Evolutionary conservation across 2,797 vertebrate species (phyloP).

Genomic region (Melanotaenia pygmaea): DNA sequence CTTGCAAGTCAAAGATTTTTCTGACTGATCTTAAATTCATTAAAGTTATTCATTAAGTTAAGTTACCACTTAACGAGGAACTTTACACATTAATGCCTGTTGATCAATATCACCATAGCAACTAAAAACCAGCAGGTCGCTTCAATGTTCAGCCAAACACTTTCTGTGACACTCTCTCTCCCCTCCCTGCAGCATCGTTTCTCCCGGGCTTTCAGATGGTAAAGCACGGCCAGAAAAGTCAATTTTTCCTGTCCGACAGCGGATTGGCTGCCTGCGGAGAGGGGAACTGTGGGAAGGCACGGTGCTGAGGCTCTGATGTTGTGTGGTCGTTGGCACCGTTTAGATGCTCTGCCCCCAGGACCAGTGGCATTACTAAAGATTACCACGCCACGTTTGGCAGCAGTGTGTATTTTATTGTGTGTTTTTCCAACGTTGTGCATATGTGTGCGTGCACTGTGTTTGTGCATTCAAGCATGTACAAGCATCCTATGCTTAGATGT

Average conservation of each 20-base stretch:
- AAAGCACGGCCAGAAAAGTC: conserved; percentile 56
- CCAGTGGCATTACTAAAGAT: conserved; percentile 77
- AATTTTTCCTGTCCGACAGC: conserved; percentile 53
- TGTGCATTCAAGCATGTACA: conserved; percentile 13
- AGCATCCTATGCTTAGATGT: conserved; percentile 13
- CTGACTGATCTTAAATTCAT: background rate
- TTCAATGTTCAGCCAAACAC: conserved; percentile 22
- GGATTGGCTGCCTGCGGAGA: conserved; percentile 55
- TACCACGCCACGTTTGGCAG: conserved; percentile 71
- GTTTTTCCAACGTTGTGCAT: conserved; percentile 17
- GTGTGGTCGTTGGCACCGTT: conserved; percentile 72
- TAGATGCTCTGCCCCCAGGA: conserved; percentile 66
- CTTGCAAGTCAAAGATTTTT: background rate
- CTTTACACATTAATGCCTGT: conserved; percentile 40
- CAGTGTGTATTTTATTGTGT: conserved; percentile 48
- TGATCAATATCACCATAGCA: conserved; percentile 57
- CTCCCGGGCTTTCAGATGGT: conserved; percentile 34
- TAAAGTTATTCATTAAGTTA: background rate
- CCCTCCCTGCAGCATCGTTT: conserved; percentile 24
- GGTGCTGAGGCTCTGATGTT: conserved; percentile 66
- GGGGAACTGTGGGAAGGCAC: conserved; percentile 68
- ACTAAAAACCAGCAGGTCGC: conserved; percentile 48
- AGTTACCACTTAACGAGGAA: conserved; percentile 24
- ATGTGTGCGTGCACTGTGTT: conserved; percentile 5
- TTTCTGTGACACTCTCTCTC: conserved; percentile 8